These are phyloP conservation scores for Lepus townsendii DNA, from an alignment of 2,797 vertebrate genomes.

Conservation along the genomic window DNA sequence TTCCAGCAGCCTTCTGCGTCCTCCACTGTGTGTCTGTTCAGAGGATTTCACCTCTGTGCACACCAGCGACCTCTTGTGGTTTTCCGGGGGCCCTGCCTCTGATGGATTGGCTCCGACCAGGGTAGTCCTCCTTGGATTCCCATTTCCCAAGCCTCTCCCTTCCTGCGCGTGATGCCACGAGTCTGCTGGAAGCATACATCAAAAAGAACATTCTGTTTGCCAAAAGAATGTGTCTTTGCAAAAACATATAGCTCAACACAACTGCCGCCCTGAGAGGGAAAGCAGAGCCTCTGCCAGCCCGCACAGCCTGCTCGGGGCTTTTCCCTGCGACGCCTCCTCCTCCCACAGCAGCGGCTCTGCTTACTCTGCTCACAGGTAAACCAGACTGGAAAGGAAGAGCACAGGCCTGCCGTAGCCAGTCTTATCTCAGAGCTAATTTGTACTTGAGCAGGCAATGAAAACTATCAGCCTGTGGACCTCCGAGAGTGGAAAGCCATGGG, in stretches of 20 bases:
- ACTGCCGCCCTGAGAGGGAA: conserved; percentile 15
- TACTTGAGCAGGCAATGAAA: conserved; percentile 23
- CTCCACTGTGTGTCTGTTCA: background rate
- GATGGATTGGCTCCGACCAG: background rate
- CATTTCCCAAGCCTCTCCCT: background rate
- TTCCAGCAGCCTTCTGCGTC: background rate
- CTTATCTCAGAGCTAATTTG: conserved; percentile 34
- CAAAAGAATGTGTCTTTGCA: conserved; percentile 66
- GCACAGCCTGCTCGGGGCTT: background rate
- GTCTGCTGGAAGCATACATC: conserved; percentile 55
- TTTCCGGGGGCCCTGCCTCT: background rate
- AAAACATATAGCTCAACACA: conserved; percentile 68
- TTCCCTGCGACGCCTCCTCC: background rate
- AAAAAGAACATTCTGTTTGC: conserved; percentile 81
- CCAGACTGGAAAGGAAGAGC: background rate
- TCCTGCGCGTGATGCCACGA: background rate
- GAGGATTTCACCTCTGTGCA: background rate
- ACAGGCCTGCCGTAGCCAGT: background rate
- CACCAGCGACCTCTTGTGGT: background rate
- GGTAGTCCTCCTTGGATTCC: background rate
- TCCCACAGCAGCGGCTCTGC: background rate
- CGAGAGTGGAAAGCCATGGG: background rate
- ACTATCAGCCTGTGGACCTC: background rate
- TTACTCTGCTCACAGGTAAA: background rate
- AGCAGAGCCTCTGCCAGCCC: conserved; percentile 54